Base-by-base conservation (phyloP, 2,113 vertebrate species). In the Pedionomus torquatus region DNA sequence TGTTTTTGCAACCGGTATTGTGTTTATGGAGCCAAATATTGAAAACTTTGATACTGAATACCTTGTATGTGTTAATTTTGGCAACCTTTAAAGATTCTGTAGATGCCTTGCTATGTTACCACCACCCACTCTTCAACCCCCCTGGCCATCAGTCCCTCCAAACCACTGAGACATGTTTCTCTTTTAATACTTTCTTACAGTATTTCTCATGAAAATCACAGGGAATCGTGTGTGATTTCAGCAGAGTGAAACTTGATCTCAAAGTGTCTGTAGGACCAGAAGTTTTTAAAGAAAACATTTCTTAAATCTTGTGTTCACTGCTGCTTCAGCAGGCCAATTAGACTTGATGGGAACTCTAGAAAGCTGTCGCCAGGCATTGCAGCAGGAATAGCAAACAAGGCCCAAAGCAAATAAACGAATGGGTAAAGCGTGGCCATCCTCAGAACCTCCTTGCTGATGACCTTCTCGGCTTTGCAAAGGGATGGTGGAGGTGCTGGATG, bases 1-100 rank as follows among this genome's bases (percentile, higher is more conserved):
- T 98, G 98, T 99, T 99, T 98, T 99, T 97, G 97, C 98, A 99
- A 98, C 98, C 98, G 93, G 98, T 98, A 98, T 99, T 97, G 98
- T 99, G 98, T 99, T 99, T 99, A 97, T 98, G 98, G 98, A 99
- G 98, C 98, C 99, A 99, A 99, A 99, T 99, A 99, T 97, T 98
- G 98, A 98, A 98, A 98, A 98, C 98, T 99, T 99, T 99, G 99
- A 99, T 99, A 99, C 98, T 90, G 98, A 99, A 99, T 98, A 98
- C 98, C 98, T 98, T 96, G 95, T 98, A 99, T 98, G 98, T 99
- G 99, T 99, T 99, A 99, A 99, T 98, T 98, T 99, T 99, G 99
- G 99, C 99, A 99, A 95, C 95, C 60, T 83, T 95, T 94, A 90
- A 96, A 98, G 98, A 99, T 99, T 99, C 98, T 99, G 98, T 98